Evolutionary conservation across 1,140 invertebrate genomes (phyloP).

Genomic region (Oryctes rhinoceros): DNA sequence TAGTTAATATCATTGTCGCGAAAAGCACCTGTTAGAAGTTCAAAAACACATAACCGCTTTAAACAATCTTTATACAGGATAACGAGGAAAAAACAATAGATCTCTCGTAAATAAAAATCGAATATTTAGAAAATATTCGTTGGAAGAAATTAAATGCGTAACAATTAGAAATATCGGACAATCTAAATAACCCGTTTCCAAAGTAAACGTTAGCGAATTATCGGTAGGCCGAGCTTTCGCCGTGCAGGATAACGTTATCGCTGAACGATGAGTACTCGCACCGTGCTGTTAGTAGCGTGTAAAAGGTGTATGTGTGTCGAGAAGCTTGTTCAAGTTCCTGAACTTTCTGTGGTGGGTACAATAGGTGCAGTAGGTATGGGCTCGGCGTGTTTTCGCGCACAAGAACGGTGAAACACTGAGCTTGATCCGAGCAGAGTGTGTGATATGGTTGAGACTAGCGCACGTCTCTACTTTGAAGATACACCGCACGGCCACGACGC

Average conservation of each 20-base stretch:
- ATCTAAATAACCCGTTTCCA: not conserved
- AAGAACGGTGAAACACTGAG: slow-evolving; percentile 31
- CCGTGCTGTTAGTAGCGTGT: slow-evolving; percentile 11
- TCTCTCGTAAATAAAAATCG: too few species aligned
- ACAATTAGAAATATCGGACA: not conserved
- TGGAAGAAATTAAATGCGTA: not conserved
- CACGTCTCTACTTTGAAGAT: slow-evolving; percentile 18
- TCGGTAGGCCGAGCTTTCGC: not conserved
- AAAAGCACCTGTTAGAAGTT: not conserved
- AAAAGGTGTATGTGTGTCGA: not conserved
- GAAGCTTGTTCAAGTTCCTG: slow-evolving; percentile 28
- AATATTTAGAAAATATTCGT: too few species aligned
- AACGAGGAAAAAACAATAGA: too few species aligned
- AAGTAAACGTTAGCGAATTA: slow-evolving; percentile 13
- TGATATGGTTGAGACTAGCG: slow-evolving; percentile 31
- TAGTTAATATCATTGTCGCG: not conserved
- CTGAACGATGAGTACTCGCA: not conserved
- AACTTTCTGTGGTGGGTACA: slow-evolving; percentile 26
- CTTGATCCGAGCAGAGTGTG: slow-evolving; percentile 19
- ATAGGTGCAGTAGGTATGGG: not conserved
- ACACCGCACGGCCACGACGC: not conserved
- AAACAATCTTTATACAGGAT: not conserved
- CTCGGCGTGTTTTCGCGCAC: slow-evolving; percentile 28
- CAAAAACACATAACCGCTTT: not conserved
- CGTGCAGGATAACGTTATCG: slow-evolving; percentile 5